phyloP scores from a whole-genome alignment of 30 jellyfish, hydroid and myxozoan genomes.

The Sanderia malayensis region DNA sequence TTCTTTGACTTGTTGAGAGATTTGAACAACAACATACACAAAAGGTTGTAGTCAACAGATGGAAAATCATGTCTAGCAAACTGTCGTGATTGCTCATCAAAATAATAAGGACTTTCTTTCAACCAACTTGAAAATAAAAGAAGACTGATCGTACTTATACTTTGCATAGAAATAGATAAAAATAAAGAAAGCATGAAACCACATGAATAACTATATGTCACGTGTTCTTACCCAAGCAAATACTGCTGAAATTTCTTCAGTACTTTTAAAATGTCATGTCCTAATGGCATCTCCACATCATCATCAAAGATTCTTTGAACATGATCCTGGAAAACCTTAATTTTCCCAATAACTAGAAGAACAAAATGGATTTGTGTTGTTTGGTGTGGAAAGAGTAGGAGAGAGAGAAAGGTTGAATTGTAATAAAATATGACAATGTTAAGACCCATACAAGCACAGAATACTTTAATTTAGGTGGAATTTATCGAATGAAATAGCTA shows the following conservation, averaged over 20 bases:
- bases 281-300: conserved; percentile 42
- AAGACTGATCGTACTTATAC: too few species aligned
- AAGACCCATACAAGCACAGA: too few species aligned
- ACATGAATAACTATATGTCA: too few species aligned
- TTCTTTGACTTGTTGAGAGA: conserved; percentile 40
- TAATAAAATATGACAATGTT: too few species aligned
- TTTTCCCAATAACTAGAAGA: conserved; percentile 46
- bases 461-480: too few species aligned
- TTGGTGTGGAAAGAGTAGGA: background rate
- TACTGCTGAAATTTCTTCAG: conserved; percentile 35
- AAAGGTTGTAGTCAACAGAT: conserved; percentile 39
- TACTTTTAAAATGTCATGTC: conserved; percentile 35
- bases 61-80: conserved; percentile 33
- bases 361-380: too few species aligned
- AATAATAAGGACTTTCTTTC: conserved; percentile 32
- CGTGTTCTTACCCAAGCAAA: conserved; percentile 33
- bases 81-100: conserved; percentile 50
- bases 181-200: too few species aligned
- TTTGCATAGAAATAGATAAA: too few species aligned
- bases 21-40: conserved; percentile 36
- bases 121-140: conserved; percentile 38
- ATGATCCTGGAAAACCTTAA: conserved; percentile 42
- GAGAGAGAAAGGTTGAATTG: too few species aligned
- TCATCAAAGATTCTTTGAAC: conserved; percentile 28
- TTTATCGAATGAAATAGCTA: too few species aligned